Evolutionary conservation across 35 echinoderm and acorn worm species (phyloP).

Genomic region (Hemicentrotus pulcherrimus): DNA sequence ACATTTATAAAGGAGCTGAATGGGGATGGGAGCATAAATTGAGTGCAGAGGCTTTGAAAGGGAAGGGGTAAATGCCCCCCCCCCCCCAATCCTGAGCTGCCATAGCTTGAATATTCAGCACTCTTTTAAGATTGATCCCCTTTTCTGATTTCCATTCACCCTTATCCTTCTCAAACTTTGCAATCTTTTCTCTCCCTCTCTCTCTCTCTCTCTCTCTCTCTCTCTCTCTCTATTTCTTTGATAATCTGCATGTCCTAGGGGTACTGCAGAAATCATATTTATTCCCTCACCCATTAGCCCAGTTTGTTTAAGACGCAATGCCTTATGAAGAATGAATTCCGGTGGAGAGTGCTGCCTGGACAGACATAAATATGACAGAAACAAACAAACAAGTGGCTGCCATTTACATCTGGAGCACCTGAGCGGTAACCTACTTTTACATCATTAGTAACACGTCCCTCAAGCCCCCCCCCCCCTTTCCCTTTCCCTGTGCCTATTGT

Average conservation of each 20-base stretch:
- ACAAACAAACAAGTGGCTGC: not conserved
- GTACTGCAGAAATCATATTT: not conserved
- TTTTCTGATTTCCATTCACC: not conserved
- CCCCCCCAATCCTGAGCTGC: too few species aligned
- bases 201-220: not conserved
- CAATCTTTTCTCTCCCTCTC: not conserved
- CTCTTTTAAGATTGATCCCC: too few species aligned
- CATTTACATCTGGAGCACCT: too few species aligned
- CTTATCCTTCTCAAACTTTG: not conserved
- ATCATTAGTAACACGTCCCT: too few species aligned
- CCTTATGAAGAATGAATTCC: not conserved
- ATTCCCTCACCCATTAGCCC: not conserved
- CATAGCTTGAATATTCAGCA: too few species aligned
- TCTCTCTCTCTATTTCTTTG: not conserved
- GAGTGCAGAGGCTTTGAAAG: too few species aligned
- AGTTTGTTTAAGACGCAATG: not conserved
- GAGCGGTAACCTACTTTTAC: too few species aligned
- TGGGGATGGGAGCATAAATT: too few species aligned
- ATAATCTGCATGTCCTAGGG: not conserved
- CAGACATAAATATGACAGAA: not conserved
- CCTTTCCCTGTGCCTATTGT: too few species aligned
- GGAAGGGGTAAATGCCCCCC: too few species aligned
- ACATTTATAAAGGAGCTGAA: too few species aligned
- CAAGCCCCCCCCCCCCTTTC: too few species aligned
- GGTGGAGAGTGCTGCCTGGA: not conserved